Conservation (phyloP, 1,140 invertebrate species). For the Hermetia illucens region DNA sequence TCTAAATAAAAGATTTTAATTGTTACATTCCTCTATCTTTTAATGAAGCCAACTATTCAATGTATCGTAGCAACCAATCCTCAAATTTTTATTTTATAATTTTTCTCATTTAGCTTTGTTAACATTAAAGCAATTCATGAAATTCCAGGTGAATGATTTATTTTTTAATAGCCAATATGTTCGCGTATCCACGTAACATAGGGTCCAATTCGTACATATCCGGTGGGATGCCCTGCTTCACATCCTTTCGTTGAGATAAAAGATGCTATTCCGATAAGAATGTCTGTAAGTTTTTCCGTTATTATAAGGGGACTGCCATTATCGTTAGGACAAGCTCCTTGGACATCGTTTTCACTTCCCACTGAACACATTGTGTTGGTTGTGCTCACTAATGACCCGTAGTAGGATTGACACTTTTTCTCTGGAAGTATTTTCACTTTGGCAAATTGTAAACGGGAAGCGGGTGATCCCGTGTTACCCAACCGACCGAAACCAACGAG, state of each 20-base stretch:
- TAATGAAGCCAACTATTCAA: no score
- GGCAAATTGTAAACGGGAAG: background rate
- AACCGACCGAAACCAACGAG: background rate
- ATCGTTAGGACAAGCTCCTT: slow-evolving; percentile 8
- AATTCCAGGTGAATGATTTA: no score
- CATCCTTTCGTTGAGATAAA: slow-evolving; percentile 11
- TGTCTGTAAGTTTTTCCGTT: slow-evolving; percentile 6
- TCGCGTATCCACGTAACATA: background rate
- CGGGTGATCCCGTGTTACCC: background rate
- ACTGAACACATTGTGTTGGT: background rate
- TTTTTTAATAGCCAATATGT: no score
- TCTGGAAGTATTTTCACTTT: background rate
- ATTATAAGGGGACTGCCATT: slow-evolving; percentile 13
- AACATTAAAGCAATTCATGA: no score
- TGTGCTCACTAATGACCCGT: background rate
- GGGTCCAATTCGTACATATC: background rate
- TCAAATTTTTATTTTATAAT: no score
- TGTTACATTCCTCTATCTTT: no score
- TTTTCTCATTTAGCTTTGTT: no score
- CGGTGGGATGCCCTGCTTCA: slow-evolving; percentile 6
- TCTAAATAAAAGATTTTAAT: no score
- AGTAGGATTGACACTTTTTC: background rate
- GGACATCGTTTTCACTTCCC: background rate
- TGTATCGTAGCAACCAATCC: no score
- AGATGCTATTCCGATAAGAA: slow-evolving; percentile 12